Conservation (phyloP, 2,797 vertebrate species). For the Trichosurus vulpecula region DNA sequence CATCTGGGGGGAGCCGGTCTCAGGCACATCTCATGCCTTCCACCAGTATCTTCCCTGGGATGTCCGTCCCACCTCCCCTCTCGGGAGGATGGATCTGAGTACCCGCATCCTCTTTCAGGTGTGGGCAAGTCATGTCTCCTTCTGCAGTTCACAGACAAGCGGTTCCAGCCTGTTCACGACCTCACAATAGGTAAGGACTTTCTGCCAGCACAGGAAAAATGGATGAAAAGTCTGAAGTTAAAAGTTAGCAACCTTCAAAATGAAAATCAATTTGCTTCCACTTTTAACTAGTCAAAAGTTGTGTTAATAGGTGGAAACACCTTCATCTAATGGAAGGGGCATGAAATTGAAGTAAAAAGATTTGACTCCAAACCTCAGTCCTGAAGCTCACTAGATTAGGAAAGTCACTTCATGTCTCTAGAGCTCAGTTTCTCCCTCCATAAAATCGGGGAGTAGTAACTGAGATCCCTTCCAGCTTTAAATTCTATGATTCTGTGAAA, state of each 20-base stretch:
- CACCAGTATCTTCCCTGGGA: not conserved
- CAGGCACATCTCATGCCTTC: not conserved
- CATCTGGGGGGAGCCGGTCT: not conserved
- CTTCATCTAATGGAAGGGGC: not conserved
- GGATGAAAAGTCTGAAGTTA: slow-evolving; percentile 21
- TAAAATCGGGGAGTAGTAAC: not conserved
- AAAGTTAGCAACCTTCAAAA: not conserved
- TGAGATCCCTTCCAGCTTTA: not conserved
- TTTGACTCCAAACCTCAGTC: not conserved
- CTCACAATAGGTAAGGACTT: slow-evolving; percentile 82
- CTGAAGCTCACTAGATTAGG: not conserved
- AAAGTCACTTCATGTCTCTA: not conserved
- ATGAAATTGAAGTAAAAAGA: not conserved
- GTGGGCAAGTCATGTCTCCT: slow-evolving; percentile 84
- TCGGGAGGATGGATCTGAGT: not conserved
- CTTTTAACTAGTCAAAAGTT: slow-evolving; percentile 23
- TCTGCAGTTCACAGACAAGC: slow-evolving; percentile 83
- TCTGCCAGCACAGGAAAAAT: not conserved
- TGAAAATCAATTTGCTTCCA: not conserved
- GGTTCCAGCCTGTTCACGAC: slow-evolving; percentile 83
- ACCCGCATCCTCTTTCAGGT: slow-evolving; percentile 61
- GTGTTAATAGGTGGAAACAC: not conserved
- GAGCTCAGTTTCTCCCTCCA: not conserved
- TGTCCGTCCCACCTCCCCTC: rapidly evolving
- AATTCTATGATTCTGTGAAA: not conserved